Conservation (phyloP, 1,140 invertebrate species). For the Zaprionus camerounensis region DNA sequence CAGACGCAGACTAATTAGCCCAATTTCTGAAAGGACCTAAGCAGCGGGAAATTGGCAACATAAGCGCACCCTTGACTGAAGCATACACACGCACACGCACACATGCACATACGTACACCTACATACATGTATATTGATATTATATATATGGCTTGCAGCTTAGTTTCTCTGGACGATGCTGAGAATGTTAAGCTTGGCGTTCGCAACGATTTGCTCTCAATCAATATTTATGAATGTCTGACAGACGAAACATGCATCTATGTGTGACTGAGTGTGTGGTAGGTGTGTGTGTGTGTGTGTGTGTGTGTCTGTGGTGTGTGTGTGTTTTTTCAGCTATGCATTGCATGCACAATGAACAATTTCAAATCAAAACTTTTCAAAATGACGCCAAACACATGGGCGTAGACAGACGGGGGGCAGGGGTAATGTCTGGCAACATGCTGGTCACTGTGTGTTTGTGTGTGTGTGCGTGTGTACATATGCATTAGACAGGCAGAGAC, state of each 20-base stretch:
- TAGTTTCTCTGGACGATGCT: neutral
- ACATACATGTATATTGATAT: neutral
- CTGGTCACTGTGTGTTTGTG: neutral
- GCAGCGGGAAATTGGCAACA: constrained; percentile 7
- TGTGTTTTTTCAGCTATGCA: constrained; percentile 30
- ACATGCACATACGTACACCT: neutral
- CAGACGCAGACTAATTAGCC: constrained; percentile 13
- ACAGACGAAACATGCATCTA: neutral
- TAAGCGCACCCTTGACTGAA: neutral
- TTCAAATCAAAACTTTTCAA: constrained; percentile 42
- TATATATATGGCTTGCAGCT: neutral
- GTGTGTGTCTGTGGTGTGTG: neutral
- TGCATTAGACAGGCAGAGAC: neutral
- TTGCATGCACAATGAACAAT: constrained; percentile 40
- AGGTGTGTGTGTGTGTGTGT: neutral
- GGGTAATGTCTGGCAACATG: neutral
- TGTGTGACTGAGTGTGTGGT: neutral
- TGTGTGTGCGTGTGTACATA: constrained; percentile 3
- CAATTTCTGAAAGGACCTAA: neutral
- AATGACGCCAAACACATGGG: constrained; percentile 24
- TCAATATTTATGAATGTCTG: constrained; percentile 25
- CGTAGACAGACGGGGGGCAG: neutral
- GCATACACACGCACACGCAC: neutral
- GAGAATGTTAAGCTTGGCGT: neutral
- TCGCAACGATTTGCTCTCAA: constrained; percentile 20